A percentile compares a stretch with the other conserved stretches of the same genome.
Evolutionary conservation across 1,140 invertebrate genomes (phyloP).

Genomic region (Bombus difficillimus): DNA sequence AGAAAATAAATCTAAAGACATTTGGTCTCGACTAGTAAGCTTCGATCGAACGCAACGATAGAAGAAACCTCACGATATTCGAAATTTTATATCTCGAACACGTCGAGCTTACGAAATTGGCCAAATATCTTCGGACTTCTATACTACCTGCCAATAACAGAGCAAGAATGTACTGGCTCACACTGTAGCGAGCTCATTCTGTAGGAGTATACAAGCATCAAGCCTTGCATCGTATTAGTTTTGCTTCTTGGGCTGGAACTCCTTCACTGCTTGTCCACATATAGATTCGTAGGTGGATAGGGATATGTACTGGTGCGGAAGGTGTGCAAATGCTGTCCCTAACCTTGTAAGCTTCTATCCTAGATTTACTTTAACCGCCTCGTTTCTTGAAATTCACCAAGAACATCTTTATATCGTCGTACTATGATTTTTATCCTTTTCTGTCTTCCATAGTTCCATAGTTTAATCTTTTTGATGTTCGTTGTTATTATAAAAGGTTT

Average conservation of each 20-base stretch:
- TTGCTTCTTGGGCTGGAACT: slow-evolving; percentile 83
- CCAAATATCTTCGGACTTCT: slow-evolving; percentile 78
- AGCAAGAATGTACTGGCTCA: slow-evolving; percentile 81
- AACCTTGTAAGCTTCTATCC: slow-evolving; percentile 53
- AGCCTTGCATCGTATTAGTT: slow-evolving; percentile 84
- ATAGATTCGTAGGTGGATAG: slow-evolving; percentile 80
- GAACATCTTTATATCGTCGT: neutral
- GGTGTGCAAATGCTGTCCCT: slow-evolving; percentile 80
- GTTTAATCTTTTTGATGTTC: neutral
- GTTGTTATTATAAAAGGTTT: neutral
- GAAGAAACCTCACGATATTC: neutral
- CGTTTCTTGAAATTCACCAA: slow-evolving; percentile 2
- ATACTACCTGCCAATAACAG: slow-evolving; percentile 78
- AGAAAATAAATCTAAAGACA: slow-evolving; percentile 77
- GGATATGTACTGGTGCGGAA: slow-evolving; percentile 80
- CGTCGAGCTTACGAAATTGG: slow-evolving; percentile 56
- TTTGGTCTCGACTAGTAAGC: slow-evolving; percentile 69
- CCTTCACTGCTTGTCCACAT: slow-evolving; percentile 83
- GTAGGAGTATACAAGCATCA: slow-evolving; percentile 83
- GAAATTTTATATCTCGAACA: neutral
- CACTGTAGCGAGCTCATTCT: slow-evolving; percentile 81
- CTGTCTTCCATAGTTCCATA: neutral
- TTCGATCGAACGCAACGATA: slow-evolving; percentile 21
- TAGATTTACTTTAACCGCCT: slow-evolving; percentile 34
- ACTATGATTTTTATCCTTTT: neutral